Conservation (phyloP, 2,797 vertebrate species). For the Aselliscus stoliczkanus region DNA sequence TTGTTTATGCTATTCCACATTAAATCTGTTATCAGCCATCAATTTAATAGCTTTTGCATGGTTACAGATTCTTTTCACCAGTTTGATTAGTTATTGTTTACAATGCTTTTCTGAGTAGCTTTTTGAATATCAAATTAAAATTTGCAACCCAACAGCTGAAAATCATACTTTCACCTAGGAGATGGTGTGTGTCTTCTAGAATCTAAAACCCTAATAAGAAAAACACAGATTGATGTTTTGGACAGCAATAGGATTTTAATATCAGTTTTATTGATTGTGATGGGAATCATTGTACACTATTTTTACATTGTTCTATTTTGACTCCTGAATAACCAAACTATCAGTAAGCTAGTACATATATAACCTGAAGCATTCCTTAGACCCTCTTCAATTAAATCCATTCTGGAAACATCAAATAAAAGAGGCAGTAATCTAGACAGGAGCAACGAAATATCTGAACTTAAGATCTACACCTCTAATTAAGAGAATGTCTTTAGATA, state of each 20-base stretch:
- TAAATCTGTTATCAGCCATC: not conserved
- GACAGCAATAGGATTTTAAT: constrained; percentile 12
- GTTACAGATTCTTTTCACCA: not conserved
- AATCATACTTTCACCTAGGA: not conserved
- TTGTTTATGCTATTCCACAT: not conserved
- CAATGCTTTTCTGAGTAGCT: constrained; percentile 28
- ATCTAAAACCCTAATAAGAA: not conserved
- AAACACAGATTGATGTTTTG: constrained; percentile 19
- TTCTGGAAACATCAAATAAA: constrained; percentile 21
- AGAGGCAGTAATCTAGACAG: not conserved
- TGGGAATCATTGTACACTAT: not conserved
- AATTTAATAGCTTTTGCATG: not conserved
- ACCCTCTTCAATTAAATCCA: not conserved
- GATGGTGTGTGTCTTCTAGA: not conserved
- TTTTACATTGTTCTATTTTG: constrained; percentile 8
- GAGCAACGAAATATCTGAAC: not conserved
- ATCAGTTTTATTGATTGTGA: constrained; percentile 21
- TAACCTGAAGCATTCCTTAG: not conserved
- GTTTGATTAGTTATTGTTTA: constrained; percentile 5
- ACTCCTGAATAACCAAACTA: not conserved
- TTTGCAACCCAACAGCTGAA: not conserved
- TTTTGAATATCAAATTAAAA: constrained; percentile 19
- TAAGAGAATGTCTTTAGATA: not conserved
- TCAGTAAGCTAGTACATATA: not conserved
- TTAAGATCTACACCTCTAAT: not conserved